These are phyloP conservation scores for Leptinotarsa defecta DNA, from an alignment of 1,140 invertebrate genomes.

Conservation along the genomic window DNA sequence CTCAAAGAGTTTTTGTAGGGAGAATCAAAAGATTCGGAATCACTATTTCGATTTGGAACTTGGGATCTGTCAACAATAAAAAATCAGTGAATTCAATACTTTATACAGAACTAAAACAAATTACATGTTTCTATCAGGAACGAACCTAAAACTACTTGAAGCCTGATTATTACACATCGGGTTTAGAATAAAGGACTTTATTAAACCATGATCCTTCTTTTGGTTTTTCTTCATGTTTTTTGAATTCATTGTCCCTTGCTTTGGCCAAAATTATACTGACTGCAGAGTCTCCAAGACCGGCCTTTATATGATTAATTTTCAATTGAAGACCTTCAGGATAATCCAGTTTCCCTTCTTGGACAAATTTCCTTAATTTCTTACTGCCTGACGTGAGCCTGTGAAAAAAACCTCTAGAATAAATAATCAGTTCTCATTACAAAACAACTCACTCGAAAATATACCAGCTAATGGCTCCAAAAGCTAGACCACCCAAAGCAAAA, in stretches of 20 bases:
- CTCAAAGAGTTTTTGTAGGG: conserved; percentile 39
- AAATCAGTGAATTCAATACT: not conserved
- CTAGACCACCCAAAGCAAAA: conserved; percentile 49
- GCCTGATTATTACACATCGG: conserved; percentile 36
- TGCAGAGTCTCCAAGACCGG: not conserved
- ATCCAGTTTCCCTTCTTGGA: conserved; percentile 36
- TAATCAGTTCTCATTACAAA: not conserved
- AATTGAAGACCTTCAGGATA: conserved; percentile 25
- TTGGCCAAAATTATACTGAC: conserved; percentile 29
- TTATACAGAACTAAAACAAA: not conserved
- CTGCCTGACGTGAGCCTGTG: conserved; percentile 37
- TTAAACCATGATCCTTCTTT: conserved; percentile 41
- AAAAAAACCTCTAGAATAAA: conserved; percentile 10
- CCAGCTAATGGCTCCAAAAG: conserved; percentile 46
- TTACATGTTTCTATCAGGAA: not conserved
- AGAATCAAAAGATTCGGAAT: conserved; percentile 31
- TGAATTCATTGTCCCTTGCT: conserved; percentile 31
- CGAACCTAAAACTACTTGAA: conserved; percentile 10
- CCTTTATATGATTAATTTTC: conserved; percentile 26
- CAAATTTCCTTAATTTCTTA: conserved; percentile 36
- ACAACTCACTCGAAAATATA: conserved; percentile 46
- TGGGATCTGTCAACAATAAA: conserved; percentile 20
- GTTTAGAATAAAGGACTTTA: conserved; percentile 37
- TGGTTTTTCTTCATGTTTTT: conserved; percentile 41
- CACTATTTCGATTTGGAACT: not conserved